Conservation (phyloP, 2,797 vertebrate genomes). For the Otolemur crassicaudatus region DNA sequence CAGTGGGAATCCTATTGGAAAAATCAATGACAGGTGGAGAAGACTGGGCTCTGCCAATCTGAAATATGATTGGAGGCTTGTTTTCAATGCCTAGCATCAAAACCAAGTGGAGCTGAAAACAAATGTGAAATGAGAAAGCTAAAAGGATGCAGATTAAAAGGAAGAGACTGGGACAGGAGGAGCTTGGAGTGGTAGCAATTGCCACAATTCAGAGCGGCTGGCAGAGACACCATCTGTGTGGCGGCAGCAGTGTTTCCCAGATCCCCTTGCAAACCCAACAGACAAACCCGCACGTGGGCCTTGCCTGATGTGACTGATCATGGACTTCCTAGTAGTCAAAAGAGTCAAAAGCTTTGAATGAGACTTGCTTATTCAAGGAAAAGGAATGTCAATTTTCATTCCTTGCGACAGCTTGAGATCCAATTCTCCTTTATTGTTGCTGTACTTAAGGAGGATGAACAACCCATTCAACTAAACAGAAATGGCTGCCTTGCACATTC, state of each 20-base stretch:
- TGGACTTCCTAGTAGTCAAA: conserved; percentile 76
- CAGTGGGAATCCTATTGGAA: conserved; percentile 33
- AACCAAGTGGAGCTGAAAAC: conserved; percentile 79
- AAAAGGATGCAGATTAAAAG: conserved; percentile 83
- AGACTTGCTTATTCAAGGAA: conserved; percentile 71
- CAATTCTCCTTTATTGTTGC: conserved; percentile 47
- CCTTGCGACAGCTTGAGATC: conserved; percentile 57
- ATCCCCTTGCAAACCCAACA: conserved; percentile 63
- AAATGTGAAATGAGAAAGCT: conserved; percentile 84
- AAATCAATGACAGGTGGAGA: conserved; percentile 74
- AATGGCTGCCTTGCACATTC: neutral
- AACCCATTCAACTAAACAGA: neutral
- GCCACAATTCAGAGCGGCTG: conserved; percentile 65
- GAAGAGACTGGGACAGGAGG: neutral
- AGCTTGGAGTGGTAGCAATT: conserved; percentile 68
- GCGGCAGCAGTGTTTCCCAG: conserved; percentile 25
- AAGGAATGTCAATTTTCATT: conserved; percentile 76
- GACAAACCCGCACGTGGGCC: conserved; percentile 73
- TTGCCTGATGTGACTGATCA: conserved; percentile 77
- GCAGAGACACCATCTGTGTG: conserved; percentile 69
- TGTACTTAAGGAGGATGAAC: conserved; percentile 52
- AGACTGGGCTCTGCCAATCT: conserved; percentile 67
- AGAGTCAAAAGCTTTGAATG: conserved; percentile 77
- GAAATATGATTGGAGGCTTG: conserved; percentile 70
- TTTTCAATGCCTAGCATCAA: conserved; percentile 80